Base-by-base conservation (phyloP, 1,140 invertebrate species). In the Meloidogyne exigua region DNA sequence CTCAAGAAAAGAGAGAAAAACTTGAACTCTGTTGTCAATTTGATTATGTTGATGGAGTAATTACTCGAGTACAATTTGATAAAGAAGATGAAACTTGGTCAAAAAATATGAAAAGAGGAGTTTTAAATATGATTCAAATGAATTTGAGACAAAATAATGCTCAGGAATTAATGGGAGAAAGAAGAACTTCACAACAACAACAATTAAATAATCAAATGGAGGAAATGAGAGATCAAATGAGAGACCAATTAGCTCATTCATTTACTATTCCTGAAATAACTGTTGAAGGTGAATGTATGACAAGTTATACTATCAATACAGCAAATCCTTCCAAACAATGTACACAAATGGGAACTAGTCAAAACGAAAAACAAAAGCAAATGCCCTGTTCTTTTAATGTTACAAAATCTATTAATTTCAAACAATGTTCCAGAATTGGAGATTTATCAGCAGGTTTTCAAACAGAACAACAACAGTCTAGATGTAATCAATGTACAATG, bases 391-490 rank as follows among this genome's bases (percentile, higher is more conserved):
- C 18, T n/a, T 82, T 82, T 65, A 83, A 83, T 44, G 76, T 88
- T 39, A 86, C 81, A 44, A 88, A 88, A 77, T 73, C 81, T 0
- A 72, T 83, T 26, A 81, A 88, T 78, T 86, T 84, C 77, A 75
- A 81, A 28, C 78, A 80, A 0, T 88, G 87, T 75, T 42, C 72
- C 21, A 67, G 79, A 3, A 68, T 80, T 25, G 76, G 85, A 0
- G 76, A 77, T 12, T 77, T 86, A 10, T 39, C 78, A 15, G 68
- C 80, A 32, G 81, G 78, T 39, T 79, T 79, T 44, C 77, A 79
- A 36, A 65, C 71, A 23, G 44, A 73, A 65, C 32, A 32, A 57
- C 57, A 21, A 23, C 71, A 78, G 42, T 10, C 25, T 39, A 18
- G 77, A n/a, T 66, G 76, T 25, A 44, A 68, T 21, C 68, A 75